Evolutionary conservation across 2,888 invertebrate species (phyloP), one percentile per base, ranked within the genome.

Genomic region (Noctua pronuba): DNA sequence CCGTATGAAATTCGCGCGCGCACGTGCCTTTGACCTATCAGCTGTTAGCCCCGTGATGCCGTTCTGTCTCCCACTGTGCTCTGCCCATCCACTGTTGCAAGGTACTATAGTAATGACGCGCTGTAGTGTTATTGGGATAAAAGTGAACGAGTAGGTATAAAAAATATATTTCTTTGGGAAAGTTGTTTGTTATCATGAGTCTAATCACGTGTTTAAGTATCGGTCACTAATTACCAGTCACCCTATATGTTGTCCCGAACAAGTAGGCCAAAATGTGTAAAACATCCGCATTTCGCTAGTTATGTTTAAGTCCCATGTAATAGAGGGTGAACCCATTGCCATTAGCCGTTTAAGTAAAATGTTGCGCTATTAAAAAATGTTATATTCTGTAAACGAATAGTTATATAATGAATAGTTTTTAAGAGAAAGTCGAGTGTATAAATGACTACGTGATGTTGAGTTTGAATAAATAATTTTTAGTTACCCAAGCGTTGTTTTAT

Each of bases 381-480:
- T 84, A 82, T 84, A 81, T 64, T 68, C 55, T 81, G 49, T 81
- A 84, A 83, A 83, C 67, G 75, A 81, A 73, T 64, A 85, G 71
- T 77, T 85, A n/a, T 75, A 44, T n/a, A 55, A 80, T 35, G 18
- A 58, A 31, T 86, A 86, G 73, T 46, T 73, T 76, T 21, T 87
- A 83, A 78, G 77, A 78, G 90, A 90, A 84, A 84, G 84, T 89
- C 89, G 87, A 84, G 78, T 90, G 88, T 89, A 89, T 79, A 82
- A 75, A 84, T 89, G 91, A 90, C 85, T 90, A 93, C 91, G 94
- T 93, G 94, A 95, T 95, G 95, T 95, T 95, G 95, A 95, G 86
- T 94, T 94, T 94, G 91, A 95, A 92, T 95, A 95, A 94, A 95
- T 94, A 93, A 93, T 89, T 91, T 91, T 90, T 94, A 95, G 95